A percentile compares a stretch with the other conserved stretches of the same genome.
Conservation (phyloP, 1,140 invertebrate species). For the Papilio machaon region DNA sequence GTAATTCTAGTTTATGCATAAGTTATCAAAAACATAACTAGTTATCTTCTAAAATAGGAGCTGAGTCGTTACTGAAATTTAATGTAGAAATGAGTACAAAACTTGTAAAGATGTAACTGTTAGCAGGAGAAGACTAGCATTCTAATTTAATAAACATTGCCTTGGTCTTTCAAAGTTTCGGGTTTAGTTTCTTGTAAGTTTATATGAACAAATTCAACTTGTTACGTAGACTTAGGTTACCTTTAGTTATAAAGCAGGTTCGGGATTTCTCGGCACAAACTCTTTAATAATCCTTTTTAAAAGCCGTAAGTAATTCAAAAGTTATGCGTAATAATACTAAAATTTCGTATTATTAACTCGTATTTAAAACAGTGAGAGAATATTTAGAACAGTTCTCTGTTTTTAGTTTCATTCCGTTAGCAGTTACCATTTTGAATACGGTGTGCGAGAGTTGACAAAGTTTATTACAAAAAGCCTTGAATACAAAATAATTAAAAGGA, state of each 20-base stretch:
- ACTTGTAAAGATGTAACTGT: not conserved
- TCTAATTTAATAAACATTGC: not conserved
- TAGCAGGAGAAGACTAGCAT: not conserved
- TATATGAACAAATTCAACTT: not conserved
- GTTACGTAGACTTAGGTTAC: not conserved
- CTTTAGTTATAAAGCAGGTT: not conserved
- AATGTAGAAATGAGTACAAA: not conserved
- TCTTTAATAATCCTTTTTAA: too few relatives aligned
- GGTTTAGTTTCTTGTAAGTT: not conserved
- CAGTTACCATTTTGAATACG: not conserved
- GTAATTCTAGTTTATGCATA: too few relatives aligned
- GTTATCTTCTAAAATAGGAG: not conserved
- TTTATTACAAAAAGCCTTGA: not conserved
- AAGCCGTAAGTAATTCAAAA: too few relatives aligned
- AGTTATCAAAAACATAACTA: too few relatives aligned
- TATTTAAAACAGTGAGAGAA: too few relatives aligned
- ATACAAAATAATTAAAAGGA: constrained; percentile 3
- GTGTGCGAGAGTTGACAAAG: not conserved
- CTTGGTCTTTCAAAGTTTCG: not conserved
- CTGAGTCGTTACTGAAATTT: not conserved
- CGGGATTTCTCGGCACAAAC: too few relatives aligned
- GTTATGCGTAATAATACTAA: too few relatives aligned
- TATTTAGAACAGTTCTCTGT: too few relatives aligned
- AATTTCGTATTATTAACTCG: too few relatives aligned
- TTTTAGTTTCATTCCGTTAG: not conserved